Percentiles rank a stretch among this genome's conserved stretches.
phyloP scores from a whole-genome alignment of 2,113 vertebrate genomes.

The Notarius lentiginosus region DNA sequence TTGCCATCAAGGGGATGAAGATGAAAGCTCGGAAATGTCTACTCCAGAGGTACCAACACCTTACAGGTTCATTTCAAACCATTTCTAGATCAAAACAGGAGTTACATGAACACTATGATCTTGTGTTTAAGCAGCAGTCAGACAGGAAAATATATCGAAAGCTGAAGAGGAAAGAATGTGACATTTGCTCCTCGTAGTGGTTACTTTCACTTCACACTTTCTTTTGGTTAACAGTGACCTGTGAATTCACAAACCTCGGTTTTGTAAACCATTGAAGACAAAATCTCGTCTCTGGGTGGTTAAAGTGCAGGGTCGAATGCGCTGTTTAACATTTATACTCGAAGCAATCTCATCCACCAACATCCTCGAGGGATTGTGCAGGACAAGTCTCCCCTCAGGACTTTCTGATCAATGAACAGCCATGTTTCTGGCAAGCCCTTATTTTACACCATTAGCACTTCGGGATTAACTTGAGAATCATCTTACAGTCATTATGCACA shows the following conservation, averaged over 20 bases:
- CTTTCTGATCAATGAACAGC: background rate
- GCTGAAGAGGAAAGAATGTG: background rate
- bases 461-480: background rate
- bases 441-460: background rate
- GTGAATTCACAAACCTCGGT: background rate
- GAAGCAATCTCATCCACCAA: background rate
- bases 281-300: background rate
- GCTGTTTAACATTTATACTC: background rate
- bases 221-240: background rate
- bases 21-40: background rate
- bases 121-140: background rate
- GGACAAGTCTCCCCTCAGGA: background rate
- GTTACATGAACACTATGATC: background rate
- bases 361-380: background rate
- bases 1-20: background rate
- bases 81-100: background rate
- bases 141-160: background rate
- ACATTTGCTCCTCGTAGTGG: background rate
- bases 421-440: background rate
- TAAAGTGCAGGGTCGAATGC: background rate
- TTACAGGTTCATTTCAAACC: background rate
- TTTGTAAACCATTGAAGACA: background rate
- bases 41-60: background rate
- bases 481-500: background rate
- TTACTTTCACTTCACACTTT: background rate